Conservation (phyloP, 2,113 vertebrate genomes). For the Heterochromis multidens region DNA sequence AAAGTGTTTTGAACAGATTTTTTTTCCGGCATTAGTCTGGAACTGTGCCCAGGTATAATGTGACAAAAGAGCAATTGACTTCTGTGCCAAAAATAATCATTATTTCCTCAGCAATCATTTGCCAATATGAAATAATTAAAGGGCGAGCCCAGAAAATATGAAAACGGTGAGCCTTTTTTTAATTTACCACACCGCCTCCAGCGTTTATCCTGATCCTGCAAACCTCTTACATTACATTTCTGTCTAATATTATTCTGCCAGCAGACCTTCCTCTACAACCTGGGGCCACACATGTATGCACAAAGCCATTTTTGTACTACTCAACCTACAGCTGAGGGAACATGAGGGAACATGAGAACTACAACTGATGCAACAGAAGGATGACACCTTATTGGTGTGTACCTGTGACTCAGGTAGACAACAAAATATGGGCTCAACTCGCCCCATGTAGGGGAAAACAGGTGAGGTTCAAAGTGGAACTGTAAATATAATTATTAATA, state of each 20-base stretch:
- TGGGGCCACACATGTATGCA: background rate
- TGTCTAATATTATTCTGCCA: background rate
- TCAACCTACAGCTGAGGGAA: background rate
- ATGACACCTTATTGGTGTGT: too few relatives aligned
- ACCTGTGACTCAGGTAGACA: background rate
- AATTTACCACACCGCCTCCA: background rate
- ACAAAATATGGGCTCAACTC: background rate
- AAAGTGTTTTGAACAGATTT: background rate
- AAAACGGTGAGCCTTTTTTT: accelerated
- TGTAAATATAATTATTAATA: background rate
- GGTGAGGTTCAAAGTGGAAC: too few relatives aligned
- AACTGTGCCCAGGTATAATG: constrained; percentile 1
- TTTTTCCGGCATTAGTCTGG: background rate
- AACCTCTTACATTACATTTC: background rate
- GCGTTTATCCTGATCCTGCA: background rate
- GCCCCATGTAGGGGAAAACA: background rate
- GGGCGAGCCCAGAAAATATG: background rate
- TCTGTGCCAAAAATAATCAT: constrained; percentile 1
- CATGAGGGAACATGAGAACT: background rate
- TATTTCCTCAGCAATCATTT: background rate
- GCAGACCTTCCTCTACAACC: background rate
- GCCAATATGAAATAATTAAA: background rate
- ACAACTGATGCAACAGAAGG: background rate
- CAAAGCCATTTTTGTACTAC: background rate
- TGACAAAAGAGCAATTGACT: constrained; percentile 8